These are phyloP conservation scores for Clepsis dumicolana DNA, from an alignment of 2,888 invertebrate genomes.

Conservation along the genomic window DNA sequence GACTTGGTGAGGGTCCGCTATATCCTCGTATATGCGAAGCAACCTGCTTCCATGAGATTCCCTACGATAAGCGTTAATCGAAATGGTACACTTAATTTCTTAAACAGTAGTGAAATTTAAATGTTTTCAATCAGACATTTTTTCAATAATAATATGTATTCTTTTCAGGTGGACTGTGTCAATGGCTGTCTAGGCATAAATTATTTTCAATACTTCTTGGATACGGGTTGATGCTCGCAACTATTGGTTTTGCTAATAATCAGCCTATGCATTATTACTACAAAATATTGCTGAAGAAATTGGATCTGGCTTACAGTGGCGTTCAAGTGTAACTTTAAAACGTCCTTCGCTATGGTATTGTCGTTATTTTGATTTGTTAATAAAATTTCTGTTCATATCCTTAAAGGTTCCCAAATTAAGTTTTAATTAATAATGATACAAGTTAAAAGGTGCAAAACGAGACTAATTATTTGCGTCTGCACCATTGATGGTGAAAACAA, in stretches of 20 bases:
- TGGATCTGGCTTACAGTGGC: constrained; percentile 70
- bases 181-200: constrained; percentile 88
- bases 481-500: too few relatives aligned
- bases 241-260: constrained; percentile 88
- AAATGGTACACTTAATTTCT: constrained; percentile 59
- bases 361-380: constrained; percentile 23
- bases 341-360: constrained; percentile 1
- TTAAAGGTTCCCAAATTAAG: not conserved
- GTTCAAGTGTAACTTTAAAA: constrained; percentile 64
- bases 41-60: constrained; percentile 74
- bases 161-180: constrained; percentile 70
- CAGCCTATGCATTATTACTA: constrained; percentile 88
- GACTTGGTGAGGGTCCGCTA: constrained; percentile 91
- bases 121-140: constrained; percentile 8
- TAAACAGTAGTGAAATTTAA: not conserved
- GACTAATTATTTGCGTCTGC: too few relatives aligned
- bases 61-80: constrained; percentile 65
- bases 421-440: too few relatives aligned
- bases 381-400: constrained; percentile 18
- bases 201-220: constrained; percentile 87
- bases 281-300: constrained; percentile 81
- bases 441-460: too few relatives aligned
- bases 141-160: constrained; percentile 42
- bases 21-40: constrained; percentile 89
- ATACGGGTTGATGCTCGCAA: constrained; percentile 87